Base-by-base conservation (phyloP, 2,888 invertebrate species). In the Myopa tessellatipennis region DNA sequence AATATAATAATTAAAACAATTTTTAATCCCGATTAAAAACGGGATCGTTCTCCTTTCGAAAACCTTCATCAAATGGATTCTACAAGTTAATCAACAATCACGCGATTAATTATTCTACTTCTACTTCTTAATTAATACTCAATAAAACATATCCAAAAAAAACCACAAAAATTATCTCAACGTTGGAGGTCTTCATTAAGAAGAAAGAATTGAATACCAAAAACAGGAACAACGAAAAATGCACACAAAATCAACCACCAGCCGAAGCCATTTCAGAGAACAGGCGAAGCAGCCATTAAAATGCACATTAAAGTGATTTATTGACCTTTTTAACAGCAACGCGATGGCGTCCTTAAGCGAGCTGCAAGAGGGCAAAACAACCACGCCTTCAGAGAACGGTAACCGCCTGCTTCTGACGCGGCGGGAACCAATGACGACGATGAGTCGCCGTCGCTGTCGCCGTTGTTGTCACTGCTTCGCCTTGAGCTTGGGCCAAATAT, bases 281-380 rank as follows among this genome's bases (percentile, higher is more conserved):
- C 36, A 71, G 52, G 26, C 71, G 61, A 67, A 63, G 74, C 74
- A 52, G 65, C 74, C 74, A 74, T 74, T 74, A 74, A 74, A 74
- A 63, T 52, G 12, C 18, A 74, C 65, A 74, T 74, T 65, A 65
- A 74, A 74, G 36, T 74, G 74, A 74, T 50, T 74, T 74, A 74
- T 74, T 74, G 26, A 16, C 52, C 55, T 45, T 45, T 45, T 55
- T 36, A 65, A 55, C 52, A 14, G 26, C 55, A 63, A 52, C 65
- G 52, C 16, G 36, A 67, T 65, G 74, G 52, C 55, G 65, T 38
- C 65, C 34, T 38, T 65, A 14, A 65, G 65, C 65, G 36, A 36
- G 36, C 65, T 5, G 34, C 18, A 26, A 5, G 5, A 12, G 58
- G n/a, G 12, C 58, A 10, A 26, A 34, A 58, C 60, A 72, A 40